Base-by-base conservation (phyloP, 2,888 invertebrate genomes). In the Ennomos fuscantarius region DNA sequence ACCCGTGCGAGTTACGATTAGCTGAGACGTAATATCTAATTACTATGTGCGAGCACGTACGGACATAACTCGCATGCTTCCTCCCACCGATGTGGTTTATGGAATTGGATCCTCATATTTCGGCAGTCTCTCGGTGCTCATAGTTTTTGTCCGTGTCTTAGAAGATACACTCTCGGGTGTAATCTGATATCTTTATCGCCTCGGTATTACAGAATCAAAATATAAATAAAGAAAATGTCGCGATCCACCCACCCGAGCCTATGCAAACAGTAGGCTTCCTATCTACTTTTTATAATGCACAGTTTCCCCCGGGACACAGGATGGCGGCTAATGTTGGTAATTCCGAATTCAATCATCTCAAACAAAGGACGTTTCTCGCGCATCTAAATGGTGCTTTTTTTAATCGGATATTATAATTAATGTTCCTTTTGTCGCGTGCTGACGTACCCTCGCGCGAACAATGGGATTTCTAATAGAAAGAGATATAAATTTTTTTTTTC, bases 341-440 rank as follows among this genome's bases (percentile, higher is more conserved):
- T 90, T 86, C 82, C 73, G 79, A 89, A 92, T 90, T 89, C 89
- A 90, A 91, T 91, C 89, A 89, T 87, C 82, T 88, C 89, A 89
- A 90, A 92, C 91, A 91, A 92, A 90, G 84, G 80, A 80, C 80
- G 78, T 79, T 85, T 85, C 87, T 82, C 82, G 89, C 87, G 84
- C 83, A 80, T 81, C 89, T 91, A 89, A 91, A 91, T 91, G 89
- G 86, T 86, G 84, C 63, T 85, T 92, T 92, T 76, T 92, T 91
- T 92, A 92, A 93, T 93, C 92, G 92, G 92, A 93, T 93, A 92
- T 92, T 92, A 92, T 93, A 93, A 93, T 93, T 93, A 92, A 93
- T 93, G 93, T 92, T 86, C 86, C 89, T 91, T 92, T 92, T 91
- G 92, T 89, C 90, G 87, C 92, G 91, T 89, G 90, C 88, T 91